Base-by-base conservation (phyloP, 2,113 vertebrate genomes). In the Promerops cafer region DNA sequence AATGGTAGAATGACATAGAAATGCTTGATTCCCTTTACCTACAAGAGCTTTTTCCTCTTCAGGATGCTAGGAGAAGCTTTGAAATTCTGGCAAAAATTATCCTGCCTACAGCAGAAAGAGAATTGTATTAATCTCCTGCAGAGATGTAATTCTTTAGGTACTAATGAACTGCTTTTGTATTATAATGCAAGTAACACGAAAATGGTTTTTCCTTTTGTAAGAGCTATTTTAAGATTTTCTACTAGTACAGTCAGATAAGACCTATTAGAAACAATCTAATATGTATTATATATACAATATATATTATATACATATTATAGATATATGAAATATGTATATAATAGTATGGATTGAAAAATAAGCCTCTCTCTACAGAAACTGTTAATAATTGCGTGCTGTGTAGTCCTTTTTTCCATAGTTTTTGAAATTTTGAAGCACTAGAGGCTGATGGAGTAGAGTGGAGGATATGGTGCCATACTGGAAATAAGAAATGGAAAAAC, bases 51-150 rank as follows among this genome's bases (percentile, higher is more conserved):
- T 91, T 84, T 94, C 68, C 80, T 87, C 88, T 56, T 47, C 69
- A 87, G 83, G 56, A 65, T 53, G 52, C 59, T 92, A 83, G 87
- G 74, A 74, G 39, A n/a, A 83, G 5, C 53, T 96, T 87, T 97
- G 88, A 96, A 96, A 72, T 94, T 76, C 61, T 93, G 76, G 68
- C 61, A 97, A 87, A 94, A 23, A 92, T 96, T 94, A 89, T 93
- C 37, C 4, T 87, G 85, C 91, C 80, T 93, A 56, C 31, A 54
- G 86, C 69, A 93, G 70, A 94, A 96, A 66, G 33, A 87, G 60
- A 91, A 64, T 33, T n/a, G 8, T 76, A 93, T 90, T 94, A 94
- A 75, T 42, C 37, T 94, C 81, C 83, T 79, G 87, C 56, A 87
- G 71, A 96, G 84, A 52, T 33, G n/a, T 71, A 68, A 84, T 91